Conservation (phyloP, 1,140 invertebrate genomes). For the Sipha flava region DNA sequence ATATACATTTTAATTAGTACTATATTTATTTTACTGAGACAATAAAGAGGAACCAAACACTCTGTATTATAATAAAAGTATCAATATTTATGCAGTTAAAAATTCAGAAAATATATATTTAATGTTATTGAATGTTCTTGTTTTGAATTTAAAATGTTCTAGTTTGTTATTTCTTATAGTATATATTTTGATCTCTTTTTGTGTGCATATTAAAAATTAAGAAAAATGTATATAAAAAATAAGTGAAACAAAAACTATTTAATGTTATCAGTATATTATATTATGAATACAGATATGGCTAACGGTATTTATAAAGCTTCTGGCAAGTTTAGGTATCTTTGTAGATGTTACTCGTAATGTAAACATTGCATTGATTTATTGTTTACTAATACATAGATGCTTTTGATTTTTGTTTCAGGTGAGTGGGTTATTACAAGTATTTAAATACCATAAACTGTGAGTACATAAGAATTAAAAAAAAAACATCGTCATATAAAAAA, state of each 20-base stretch:
- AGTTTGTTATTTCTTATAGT: conserved; percentile 19
- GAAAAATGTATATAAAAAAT: not conserved
- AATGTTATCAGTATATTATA: not conserved
- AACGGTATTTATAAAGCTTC: not conserved
- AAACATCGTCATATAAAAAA: not conserved
- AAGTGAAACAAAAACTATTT: not conserved
- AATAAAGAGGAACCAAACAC: no score
- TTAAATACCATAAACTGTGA: not conserved
- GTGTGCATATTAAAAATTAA: not conserved
- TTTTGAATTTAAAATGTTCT: not conserved
- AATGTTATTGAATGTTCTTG: not conserved
- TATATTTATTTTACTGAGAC: no score
- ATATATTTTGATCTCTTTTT: not conserved
- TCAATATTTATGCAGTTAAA: no score
- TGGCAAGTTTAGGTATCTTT: not conserved
- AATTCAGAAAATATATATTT: no score
- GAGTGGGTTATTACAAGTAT: not conserved
- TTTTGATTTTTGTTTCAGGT: conserved; percentile 16
- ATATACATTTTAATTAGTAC: no score
- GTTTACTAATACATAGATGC: not conserved
- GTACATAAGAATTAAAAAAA: not conserved
- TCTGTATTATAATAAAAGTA: no score
- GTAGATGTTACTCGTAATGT: not conserved
- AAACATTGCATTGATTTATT: not conserved
- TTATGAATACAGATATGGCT: not conserved